These are phyloP conservation scores for Mizuhopecten yessoensis DNA, from an alignment of 1,140 invertebrate species.

Conservation along the genomic window DNA sequence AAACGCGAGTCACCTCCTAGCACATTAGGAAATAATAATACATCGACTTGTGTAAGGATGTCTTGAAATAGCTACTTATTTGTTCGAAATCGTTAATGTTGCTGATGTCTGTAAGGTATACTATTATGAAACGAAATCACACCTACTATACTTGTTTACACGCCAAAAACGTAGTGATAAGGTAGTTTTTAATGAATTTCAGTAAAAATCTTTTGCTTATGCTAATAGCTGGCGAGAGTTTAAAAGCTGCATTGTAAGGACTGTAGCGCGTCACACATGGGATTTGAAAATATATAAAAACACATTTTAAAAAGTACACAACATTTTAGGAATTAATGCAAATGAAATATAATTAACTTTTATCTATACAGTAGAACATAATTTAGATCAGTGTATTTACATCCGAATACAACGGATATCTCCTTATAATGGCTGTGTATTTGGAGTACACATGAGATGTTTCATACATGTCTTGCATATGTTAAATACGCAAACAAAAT, in stretches of 20 bases:
- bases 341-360: not conserved
- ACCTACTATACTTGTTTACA: no score
- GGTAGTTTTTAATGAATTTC: no score
- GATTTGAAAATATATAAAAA: conserved; percentile 38
- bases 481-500: no score
- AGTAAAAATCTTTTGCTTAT: no score
- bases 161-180: no score
- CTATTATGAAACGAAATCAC: not conserved
- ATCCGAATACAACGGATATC: not conserved
- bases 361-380: not conserved
- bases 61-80: not conserved
- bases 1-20: not conserved
- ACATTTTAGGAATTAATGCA: not conserved
- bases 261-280: not conserved
- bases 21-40: no score
- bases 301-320: conserved; percentile 27
- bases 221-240: not conserved
- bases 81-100: not conserved
- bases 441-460: no score
- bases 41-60: not conserved
- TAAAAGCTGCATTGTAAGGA: conserved; percentile 5
- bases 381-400: not conserved
- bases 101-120: not conserved
- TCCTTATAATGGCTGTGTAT: not conserved
- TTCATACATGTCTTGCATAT: no score